Conservation (phyloP, 2,888 invertebrate species). For the Pseudoips prasinana region DNA sequence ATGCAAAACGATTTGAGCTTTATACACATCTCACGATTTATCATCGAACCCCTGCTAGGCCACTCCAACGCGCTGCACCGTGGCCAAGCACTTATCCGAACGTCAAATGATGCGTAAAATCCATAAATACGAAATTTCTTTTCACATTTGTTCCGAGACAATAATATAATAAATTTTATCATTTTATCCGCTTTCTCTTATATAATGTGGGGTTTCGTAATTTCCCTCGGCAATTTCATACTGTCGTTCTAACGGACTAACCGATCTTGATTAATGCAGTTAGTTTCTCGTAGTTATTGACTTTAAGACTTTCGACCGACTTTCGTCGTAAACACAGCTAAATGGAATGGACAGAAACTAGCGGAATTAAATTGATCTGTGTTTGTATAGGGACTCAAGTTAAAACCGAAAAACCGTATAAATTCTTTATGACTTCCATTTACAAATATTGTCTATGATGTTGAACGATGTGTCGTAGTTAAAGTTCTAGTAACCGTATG, state of each 20-base stretch:
- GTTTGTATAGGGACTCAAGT: not conserved
- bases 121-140: constrained; percentile 6
- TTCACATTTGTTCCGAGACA: constrained; percentile 2
- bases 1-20: no score
- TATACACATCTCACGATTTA: no score
- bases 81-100: not conserved
- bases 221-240: constrained; percentile 24
- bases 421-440: no score
- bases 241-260: constrained; percentile 16
- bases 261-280: constrained; percentile 34
- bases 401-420: no score
- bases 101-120: constrained; percentile 3
- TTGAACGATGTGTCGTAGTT: no score
- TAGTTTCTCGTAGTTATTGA: constrained; percentile 31
- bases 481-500: no score
- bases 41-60: no score
- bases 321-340: constrained; percentile 19
- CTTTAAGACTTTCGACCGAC: constrained; percentile 17
- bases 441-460: no score
- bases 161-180: constrained; percentile 2
- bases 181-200: constrained; percentile 14
- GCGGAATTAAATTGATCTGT: constrained; percentile 6
- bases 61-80: no score
- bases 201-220: constrained; percentile 10
- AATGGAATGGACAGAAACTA: constrained; percentile 17